Base-by-base conservation (phyloP, 2,888 invertebrate genomes). In the Synanthedon vespiformis region DNA sequence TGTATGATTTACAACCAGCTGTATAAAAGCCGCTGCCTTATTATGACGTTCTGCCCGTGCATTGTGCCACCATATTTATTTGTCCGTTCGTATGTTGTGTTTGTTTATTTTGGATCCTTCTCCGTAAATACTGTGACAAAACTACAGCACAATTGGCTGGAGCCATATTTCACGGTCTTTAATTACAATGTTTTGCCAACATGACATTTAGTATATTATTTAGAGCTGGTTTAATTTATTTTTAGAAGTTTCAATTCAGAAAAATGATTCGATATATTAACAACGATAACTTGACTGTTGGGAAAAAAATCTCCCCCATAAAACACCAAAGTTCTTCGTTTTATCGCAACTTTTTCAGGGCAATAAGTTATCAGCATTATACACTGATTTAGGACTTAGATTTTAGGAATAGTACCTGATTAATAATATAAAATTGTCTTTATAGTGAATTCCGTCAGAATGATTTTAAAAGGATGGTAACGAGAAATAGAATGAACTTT, bases 81-180 rank as follows among this genome's bases (percentile, higher is more conserved):
- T 82, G 85, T 84, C 74, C 75, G 71, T 68, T 66, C 72, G 72
- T 77, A 80, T 84, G 62, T 70, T 58, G 74, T 82, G 80, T 87
- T 86, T 87, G 85, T 87, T 86, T 86, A 85, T 85, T 86, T 85
- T 80, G 65, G 71, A 71, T 78, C 80, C 81, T 80, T 82, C 83
- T 73, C 70, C 72, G 78, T 82, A 85, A 85, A 86, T 77, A 80
- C 65, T 63, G 71, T 84, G 71, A 77, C 75, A 71, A 68, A 72
- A 68, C 67, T 74, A 69, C 69, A 64, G 70, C 71, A 75, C 75
- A 77, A 78, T 79, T 70, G 74, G 70, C 68, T 71, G 59, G 63
- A 65, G 63, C 68, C 78, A 80, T 82, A 84, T 86, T 86, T 85
- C 80, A 83, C 73, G 78, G 79, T 75, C 60, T 68, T 69, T 77